Evolutionary conservation across 2,888 invertebrate genomes (phyloP).

Genomic region (Physocephala rufipes): DNA sequence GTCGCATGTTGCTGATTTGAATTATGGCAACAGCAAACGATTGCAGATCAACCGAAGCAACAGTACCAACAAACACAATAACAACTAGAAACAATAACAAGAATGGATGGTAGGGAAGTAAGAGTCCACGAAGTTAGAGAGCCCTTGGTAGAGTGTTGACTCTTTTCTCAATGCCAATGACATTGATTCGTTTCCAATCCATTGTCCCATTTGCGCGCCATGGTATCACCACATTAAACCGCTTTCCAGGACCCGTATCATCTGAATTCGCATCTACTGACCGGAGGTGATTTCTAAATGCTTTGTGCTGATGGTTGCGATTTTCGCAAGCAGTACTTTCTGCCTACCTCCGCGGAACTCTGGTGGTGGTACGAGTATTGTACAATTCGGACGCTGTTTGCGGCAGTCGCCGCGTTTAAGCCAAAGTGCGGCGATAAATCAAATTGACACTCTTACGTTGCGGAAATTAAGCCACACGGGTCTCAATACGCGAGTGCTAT

Average conservation of each 20-base stretch:
- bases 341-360: background rate
- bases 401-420: conserved; percentile 44
- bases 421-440: conserved; percentile 63
- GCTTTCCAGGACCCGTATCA: conserved; percentile 13
- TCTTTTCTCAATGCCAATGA: conserved; percentile 33
- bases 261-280: background rate
- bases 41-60: conserved; percentile 22
- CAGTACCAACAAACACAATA: background rate
- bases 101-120: background rate
- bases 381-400: background rate
- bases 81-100: background rate
- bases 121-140: background rate
- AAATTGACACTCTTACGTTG: conserved; percentile 62
- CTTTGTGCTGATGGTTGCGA: background rate
- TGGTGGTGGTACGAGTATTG: background rate
- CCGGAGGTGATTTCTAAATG: background rate
- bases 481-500: conserved; percentile 43
- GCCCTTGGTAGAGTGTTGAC: conserved; percentile 25
- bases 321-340: background rate
- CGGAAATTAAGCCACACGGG: conserved; percentile 54
- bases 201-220: conserved; percentile 23
- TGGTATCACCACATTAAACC: background rate
- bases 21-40: conserved; percentile 33
- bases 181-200: conserved; percentile 23
- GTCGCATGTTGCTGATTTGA: conserved; percentile 26